phyloP scores from a whole-genome alignment of 2,113 vertebrate species.

The Pungitius pungitius region DNA sequence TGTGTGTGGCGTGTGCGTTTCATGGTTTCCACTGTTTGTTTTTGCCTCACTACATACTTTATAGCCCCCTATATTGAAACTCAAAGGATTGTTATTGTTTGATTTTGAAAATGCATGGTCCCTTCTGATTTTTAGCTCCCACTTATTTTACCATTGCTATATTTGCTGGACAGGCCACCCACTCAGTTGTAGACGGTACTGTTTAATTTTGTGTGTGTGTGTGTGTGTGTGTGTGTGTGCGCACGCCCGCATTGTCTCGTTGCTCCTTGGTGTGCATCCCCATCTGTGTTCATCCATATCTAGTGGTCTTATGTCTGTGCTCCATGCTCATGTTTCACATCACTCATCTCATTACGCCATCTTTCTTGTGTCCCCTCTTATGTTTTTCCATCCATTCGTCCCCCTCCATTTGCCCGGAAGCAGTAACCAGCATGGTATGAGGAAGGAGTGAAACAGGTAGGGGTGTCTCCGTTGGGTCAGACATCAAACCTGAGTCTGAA shows the following conservation, averaged over 20 bases:
- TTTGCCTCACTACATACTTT: background rate
- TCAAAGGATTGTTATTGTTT: background rate
- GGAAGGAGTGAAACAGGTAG: constrained; percentile 77
- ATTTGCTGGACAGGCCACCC: background rate
- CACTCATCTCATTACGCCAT: constrained; percentile 65
- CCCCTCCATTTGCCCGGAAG: constrained; percentile 72
- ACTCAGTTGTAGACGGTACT: background rate
- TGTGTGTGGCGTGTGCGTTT: background rate
- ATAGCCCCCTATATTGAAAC: background rate
- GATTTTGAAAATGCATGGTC: background rate
- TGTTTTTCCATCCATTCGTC: constrained; percentile 69
- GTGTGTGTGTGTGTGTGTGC: too few relatives aligned
- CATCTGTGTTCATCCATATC: constrained; percentile 25
- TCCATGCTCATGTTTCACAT: constrained; percentile 51
- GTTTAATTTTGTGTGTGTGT: background rate
- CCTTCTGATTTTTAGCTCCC: background rate
- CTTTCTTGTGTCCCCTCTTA: constrained; percentile 75
- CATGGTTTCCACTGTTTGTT: background rate
- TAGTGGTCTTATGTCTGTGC: constrained; percentile 48
- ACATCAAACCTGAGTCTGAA: constrained; percentile 56
- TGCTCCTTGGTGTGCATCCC: constrained; percentile 15
- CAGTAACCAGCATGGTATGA: constrained; percentile 80
- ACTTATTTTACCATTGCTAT: background rate
- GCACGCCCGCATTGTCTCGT: constrained; percentile 3
- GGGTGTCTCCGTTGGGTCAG: constrained; percentile 46